Conservation (phyloP, 2,888 invertebrate species). For the Eustalomyia histrio region DNA sequence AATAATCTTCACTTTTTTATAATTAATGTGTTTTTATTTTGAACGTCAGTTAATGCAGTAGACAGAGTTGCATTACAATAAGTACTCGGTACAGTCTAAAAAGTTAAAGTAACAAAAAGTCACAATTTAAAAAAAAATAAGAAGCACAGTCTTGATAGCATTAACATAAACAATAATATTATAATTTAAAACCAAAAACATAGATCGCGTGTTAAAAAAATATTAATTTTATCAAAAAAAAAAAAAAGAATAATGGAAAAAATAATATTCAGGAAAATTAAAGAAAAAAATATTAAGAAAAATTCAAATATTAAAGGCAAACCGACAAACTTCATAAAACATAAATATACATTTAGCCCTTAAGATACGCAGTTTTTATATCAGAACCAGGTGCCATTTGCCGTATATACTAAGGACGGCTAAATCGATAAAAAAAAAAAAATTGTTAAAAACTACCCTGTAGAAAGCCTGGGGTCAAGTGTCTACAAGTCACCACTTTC, state of each 20-base stretch:
- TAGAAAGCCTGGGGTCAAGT: too few relatives aligned
- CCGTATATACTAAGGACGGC: too few relatives aligned
- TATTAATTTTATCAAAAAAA: constrained; percentile 60
- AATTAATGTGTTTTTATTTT: not conserved
- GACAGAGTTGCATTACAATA: not conserved
- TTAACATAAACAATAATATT: constrained; percentile 52
- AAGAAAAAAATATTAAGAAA: constrained; percentile 17
- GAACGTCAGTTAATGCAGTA: not conserved
- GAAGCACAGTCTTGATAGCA: constrained; percentile 19
- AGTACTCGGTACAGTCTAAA: constrained; percentile 1
- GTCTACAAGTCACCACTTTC: too few relatives aligned
- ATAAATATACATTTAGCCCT: constrained; percentile 13
- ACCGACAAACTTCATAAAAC: constrained; percentile 37
- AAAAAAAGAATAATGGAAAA: too few relatives aligned
- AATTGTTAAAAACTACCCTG: too few relatives aligned
- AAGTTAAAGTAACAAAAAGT: not conserved
- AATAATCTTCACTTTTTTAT: constrained; percentile 1
- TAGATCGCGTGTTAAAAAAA: constrained; percentile 67
- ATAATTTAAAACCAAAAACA: constrained; percentile 37
- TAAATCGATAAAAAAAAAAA: too few relatives aligned
- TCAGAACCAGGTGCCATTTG: too few relatives aligned
- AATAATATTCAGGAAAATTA: constrained; percentile 9
- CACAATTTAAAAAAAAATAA: not conserved
- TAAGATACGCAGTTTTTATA: not conserved
- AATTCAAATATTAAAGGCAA: constrained; percentile 22